Evolutionary conservation across 2,797 vertebrate genomes (phyloP), one percentile per base, ranked within the genome.

Genomic region (Ptychadena robeensis): DNA sequence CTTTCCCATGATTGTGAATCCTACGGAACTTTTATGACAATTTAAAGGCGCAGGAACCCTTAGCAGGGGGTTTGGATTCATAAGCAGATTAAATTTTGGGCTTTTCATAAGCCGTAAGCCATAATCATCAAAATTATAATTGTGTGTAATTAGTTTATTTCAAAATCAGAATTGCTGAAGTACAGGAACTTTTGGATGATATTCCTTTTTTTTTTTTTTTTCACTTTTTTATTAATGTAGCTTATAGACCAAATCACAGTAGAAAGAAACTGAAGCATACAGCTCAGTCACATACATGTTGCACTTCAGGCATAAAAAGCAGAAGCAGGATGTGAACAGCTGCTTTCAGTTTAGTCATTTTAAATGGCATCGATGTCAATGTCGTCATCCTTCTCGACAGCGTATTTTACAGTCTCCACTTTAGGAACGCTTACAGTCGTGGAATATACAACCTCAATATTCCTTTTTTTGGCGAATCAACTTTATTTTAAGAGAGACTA

Each of bases 381-480:
- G 91, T 99, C 98, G 0, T 98, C 97, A 34, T 98, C 98, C 86
- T 97, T 97, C 53, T 90, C 94, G 87, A 91, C 95, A 85, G 92
- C 91, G 34, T 95, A 91, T 92, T 97, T 96, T 91, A 98, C 94
- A n/a, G 96, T 96, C 93, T 99, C 97, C 90, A 98, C 96, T 92
- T 96, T 98, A 82, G 98, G 95, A 91, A 97, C 95, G 32, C 93
- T 96, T 89, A 96, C 97, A 53, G 96, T 95, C 86, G 95, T 91
- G 0, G 96, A 98, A 87, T 99, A 99, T 82, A 99, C 98, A 90
- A 99, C 98, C 98, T 99, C n/a, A n/a, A n/a, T n/a, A n/a, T n/a
- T n/a, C n/a, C n/a, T n/a, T n/a, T n/a, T n/a, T n/a, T n/a, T n/a
- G n/a, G n/a, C n/a, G n/a, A n/a, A n/a, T n/a, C n/a, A n/a, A n/a